Base-by-base conservation (phyloP, 2,888 invertebrate genomes). In the Sylvicola cinctus region DNA sequence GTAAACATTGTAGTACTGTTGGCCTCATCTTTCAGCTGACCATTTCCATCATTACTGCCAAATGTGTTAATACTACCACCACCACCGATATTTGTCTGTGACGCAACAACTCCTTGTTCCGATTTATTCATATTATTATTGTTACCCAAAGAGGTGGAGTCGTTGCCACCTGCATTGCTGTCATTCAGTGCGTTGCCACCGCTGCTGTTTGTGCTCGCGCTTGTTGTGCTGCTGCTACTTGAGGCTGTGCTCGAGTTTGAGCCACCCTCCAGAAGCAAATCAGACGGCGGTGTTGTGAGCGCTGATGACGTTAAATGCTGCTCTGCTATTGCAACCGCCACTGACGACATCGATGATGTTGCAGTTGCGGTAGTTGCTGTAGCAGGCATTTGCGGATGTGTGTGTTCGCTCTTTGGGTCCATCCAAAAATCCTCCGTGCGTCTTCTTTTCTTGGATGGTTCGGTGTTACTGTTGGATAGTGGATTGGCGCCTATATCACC, bases 91-190 rank as follows among this genome's bases (percentile, higher is more conserved):
- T 34, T 56, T 2, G 63, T 62, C 7, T 61, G 63, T 1, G 65
- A 62, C 0, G 63, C 65, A 4, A 59, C 56, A n/a, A 58, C 56
- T 38, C 58, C 52, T 10, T 58, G 55, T 35, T 66, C 66, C 30
- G 57, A 55, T 3, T 13, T 5, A 6, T 20, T 20, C 20, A 20
- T 20, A 20, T 20, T 20, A 8, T 20, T 20, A 8, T 20, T 20
- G 4, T 20, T 66, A 44, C 66, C 66, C 41, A 67, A 55, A 35
- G 68, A 67, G 36, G 65, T 68, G n/a, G 68, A 67, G 47, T 69
- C 68, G 38, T 37, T 41, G 34, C 33, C 40, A 32, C 20, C 20
- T 20, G 20, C 20, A 20, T 20, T 20, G 20, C 20, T 20, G 20
- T 20, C 20, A 20, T 20, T 8, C 20, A 20, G 20, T 20, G 20